Evolutionary conservation across 2,113 vertebrate species (phyloP).

Genomic region (Hirundichthys speculiger): DNA sequence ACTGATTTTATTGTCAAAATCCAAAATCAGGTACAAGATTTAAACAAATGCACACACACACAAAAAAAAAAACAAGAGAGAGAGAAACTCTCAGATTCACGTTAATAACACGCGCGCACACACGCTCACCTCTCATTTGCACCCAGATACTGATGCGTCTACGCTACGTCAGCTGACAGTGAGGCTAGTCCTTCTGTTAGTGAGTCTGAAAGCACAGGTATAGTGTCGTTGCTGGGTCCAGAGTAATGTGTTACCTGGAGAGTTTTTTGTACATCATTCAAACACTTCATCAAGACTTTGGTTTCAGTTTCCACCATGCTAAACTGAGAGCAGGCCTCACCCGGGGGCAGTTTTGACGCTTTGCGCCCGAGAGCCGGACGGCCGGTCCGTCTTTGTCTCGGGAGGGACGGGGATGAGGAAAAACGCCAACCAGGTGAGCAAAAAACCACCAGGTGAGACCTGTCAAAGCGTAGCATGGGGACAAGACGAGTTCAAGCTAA

Average conservation of each 20-base stretch:
- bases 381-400: constrained; percentile 10
- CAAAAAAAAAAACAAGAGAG: constrained; percentile 6
- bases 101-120: constrained; percentile 23
- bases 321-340: constrained; percentile 57
- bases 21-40: constrained; percentile 59
- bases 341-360: constrained; percentile 11
- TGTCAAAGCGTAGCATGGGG: constrained; percentile 54
- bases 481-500: constrained; percentile 50
- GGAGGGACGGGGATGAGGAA: not conserved
- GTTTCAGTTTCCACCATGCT: constrained; percentile 69
- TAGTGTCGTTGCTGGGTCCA: constrained; percentile 86
- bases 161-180: constrained; percentile 71
- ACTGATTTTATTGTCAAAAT: constrained; percentile 72
- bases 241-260: constrained; percentile 80
- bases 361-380: constrained; percentile 14
- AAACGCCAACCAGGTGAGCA: constrained; percentile 18
- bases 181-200: constrained; percentile 78
- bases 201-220: constrained; percentile 82
- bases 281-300: constrained; percentile 79
- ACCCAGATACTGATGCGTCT: constrained; percentile 64
- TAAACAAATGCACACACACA: constrained; percentile 58
- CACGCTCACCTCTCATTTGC: constrained; percentile 40
- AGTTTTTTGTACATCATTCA: constrained; percentile 73
- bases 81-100: constrained; percentile 42
- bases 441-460: constrained; percentile 49